Evolutionary conservation across 2,888 invertebrate genomes (phyloP), one percentile per base, ranked within the genome.

Genomic region (Oscheius onirici): DNA sequence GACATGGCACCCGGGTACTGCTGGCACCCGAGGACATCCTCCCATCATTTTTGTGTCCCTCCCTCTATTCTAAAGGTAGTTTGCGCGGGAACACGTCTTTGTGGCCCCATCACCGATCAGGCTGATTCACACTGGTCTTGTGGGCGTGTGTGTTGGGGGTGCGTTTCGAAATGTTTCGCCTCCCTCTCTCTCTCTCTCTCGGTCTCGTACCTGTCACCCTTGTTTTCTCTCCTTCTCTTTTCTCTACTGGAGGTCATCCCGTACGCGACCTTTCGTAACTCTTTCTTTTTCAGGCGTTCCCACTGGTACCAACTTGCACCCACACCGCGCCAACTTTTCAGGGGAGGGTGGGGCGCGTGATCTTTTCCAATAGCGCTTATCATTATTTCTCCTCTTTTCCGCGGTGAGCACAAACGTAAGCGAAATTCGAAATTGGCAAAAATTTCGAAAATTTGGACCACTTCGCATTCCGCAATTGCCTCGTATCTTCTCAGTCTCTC

Each of bases 121-220:
- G 61, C 69, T 69, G 69, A 69, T 40, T 69, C 69, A 69, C 58
- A 51, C 43, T 26, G 41, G 55, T 43, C n/a, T 49, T 49, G 60
- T 40, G n/a, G 52, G 24, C 41, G 28, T 34, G 34, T 43, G 61
- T 5, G 52, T 34, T n/a, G n/a, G n/a, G 60, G 71, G 68, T 68
- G 68, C 65, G 52, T 72, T 72, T 72, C 72, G 72, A 72, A 72
- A 69, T 69, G 26, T 67, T 43, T 52, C 41, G 44, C 43, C 58
- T 20, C n/a, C n/a, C n/a, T n/a, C n/a, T n/a, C n/a, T n/a, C n/a
- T 52, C 34, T 54, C 34, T 34, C 34, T 34, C 34, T 34, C 34
- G 34, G 3, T 52, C 34, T 54, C 63, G 54, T 55, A 63, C 70
- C 52, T 44, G 44, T 68, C 69, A 69, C 58, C 49, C 24, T 51